Conservation (phyloP, 2,888 invertebrate genomes). For the Sarcophaga subvicina region DNA sequence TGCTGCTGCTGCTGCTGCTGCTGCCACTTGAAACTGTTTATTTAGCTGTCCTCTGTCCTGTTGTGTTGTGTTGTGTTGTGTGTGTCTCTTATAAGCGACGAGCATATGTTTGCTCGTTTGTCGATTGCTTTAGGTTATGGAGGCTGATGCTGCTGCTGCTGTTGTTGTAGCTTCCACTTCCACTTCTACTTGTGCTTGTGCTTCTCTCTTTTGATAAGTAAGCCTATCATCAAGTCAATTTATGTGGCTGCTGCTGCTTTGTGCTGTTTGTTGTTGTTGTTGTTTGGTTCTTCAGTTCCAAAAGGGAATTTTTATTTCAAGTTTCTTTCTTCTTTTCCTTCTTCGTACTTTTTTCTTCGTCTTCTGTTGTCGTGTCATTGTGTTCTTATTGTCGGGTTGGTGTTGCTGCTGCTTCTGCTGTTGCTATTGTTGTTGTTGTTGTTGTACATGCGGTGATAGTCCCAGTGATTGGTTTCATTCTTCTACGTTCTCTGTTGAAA, state of each 20-base stretch:
- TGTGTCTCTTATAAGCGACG: too few species aligned
- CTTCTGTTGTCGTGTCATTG: slow-evolving; percentile 34
- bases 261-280: slow-evolving; percentile 24
- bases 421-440: slow-evolving; percentile 15
- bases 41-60: slow-evolving; percentile 1
- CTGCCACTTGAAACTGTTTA: not conserved
- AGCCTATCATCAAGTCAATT: slow-evolving; percentile 61
- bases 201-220: slow-evolving; percentile 25
- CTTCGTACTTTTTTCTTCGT: too few species aligned
- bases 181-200: too few species aligned
- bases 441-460: slow-evolving; percentile 24
- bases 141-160: slow-evolving; percentile 3
- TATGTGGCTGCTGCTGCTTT: not conserved
- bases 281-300: slow-evolving; percentile 44
- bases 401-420: slow-evolving; percentile 18
- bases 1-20: slow-evolving; percentile 1
- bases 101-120: too few species aligned
- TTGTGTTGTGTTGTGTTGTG: not conserved
- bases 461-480: slow-evolving; percentile 53
- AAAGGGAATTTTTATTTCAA: slow-evolving; percentile 37
- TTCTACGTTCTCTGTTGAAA: slow-evolving; percentile 10
- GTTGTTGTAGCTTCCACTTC: slow-evolving; percentile 47
- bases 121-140: too few species aligned
- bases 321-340: not conserved
- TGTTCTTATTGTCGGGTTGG: slow-evolving; percentile 14